Evolutionary conservation across 2,113 vertebrate species (phyloP).

Genomic region (Apodemus sylvaticus): DNA sequence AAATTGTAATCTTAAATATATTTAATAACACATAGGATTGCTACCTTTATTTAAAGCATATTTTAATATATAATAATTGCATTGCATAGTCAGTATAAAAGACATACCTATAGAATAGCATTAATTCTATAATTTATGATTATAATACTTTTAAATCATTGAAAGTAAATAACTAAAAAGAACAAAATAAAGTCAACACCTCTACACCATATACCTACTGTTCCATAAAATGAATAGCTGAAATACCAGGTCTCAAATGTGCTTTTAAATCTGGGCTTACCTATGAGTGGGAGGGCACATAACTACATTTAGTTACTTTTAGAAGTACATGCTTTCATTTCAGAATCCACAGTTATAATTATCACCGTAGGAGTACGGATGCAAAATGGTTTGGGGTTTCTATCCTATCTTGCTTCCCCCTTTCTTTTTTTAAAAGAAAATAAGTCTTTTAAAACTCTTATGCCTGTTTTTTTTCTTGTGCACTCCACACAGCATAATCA

Average conservation of each 20-base stretch:
- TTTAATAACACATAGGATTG: neutral
- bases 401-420: neutral
- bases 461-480: conserved; percentile 46
- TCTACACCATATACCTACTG: conserved; percentile 34
- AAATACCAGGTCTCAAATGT: conserved; percentile 49
- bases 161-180: conserved; percentile 69
- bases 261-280: conserved; percentile 6
- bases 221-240: conserved; percentile 61
- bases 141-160: conserved; percentile 71
- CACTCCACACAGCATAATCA: neutral
- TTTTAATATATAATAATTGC: conserved; percentile 45
- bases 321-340: conserved; percentile 55
- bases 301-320: conserved; percentile 54
- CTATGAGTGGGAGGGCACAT: conserved; percentile 42
- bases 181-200: conserved; percentile 63
- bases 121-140: conserved; percentile 74
- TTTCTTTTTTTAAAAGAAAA: neutral
- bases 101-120: conserved; percentile 60
- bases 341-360: conserved; percentile 55
- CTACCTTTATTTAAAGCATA: conserved; percentile 56
- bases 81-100: conserved; percentile 24
- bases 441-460: conserved; percentile 13
- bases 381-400: neutral
- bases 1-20: conserved; percentile 55
- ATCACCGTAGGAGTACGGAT: conserved; percentile 52